These are phyloP conservation scores for Akabosia matsudoensis DNA, from an alignment of 1,140 invertebrate genomes.

Conservation along the genomic window DNA sequence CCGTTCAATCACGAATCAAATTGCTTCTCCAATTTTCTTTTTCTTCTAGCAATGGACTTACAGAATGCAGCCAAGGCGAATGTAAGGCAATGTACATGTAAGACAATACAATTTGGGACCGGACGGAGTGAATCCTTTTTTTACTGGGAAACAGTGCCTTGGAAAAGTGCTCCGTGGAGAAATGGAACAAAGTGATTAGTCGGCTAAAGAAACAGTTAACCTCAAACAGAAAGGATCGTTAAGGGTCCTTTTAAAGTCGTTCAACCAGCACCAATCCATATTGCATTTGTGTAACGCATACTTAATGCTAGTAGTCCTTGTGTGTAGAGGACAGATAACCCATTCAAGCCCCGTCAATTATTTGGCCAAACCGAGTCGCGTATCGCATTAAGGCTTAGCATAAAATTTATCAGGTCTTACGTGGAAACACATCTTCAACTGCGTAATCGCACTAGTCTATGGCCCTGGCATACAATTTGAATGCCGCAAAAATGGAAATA, in stretches of 20 bases:
- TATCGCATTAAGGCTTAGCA: too few species aligned
- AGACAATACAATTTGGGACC: conserved; percentile 2
- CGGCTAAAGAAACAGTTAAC: conserved; percentile 10
- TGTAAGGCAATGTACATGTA: neutral
- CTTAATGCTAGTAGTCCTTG: too few species aligned
- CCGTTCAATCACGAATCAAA: conserved; percentile 22
- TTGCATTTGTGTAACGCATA: neutral
- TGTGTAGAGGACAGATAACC: too few species aligned
- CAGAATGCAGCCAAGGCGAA: too few species aligned
- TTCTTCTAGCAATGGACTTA: too few species aligned
- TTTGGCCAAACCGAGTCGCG: too few species aligned
- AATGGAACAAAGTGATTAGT: conserved; percentile 12
- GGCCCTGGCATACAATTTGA: too few species aligned
- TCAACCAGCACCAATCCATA: neutral
- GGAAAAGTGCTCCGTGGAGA: conserved; percentile 13
- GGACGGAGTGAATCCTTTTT: neutral
- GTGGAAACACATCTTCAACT: too few species aligned
- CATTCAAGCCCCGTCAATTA: too few species aligned
- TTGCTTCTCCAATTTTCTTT: neutral
- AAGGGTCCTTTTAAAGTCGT: conserved; percentile 1
- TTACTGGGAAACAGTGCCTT: neutral
- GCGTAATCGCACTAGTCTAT: too few species aligned
- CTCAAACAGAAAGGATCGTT: conserved; percentile 19
- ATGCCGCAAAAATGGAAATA: too few species aligned
- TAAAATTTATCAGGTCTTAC: too few species aligned